phyloP scores from a whole-genome alignment of 2,797 vertebrate genomes.

The Telmatherina bonti region DNA sequence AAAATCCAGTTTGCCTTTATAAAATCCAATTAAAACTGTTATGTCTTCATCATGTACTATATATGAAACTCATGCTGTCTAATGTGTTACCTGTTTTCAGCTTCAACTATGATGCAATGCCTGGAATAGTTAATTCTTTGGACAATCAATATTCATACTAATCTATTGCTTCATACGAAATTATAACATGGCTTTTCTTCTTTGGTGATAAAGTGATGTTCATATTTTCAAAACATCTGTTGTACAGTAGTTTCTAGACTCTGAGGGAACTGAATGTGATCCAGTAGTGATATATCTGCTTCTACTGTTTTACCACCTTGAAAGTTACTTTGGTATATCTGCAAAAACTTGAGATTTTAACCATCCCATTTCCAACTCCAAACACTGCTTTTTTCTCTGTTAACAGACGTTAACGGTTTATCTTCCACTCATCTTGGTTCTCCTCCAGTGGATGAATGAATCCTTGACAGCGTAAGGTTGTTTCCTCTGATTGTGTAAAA shows the following conservation, averaged over 20 bases:
- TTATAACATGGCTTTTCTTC: background rate
- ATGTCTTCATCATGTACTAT: background rate
- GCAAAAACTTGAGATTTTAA: background rate
- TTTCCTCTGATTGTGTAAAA: slow-evolving; percentile 47
- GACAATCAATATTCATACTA: background rate
- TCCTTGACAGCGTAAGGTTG: slow-evolving; percentile 29
- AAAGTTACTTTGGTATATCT: background rate
- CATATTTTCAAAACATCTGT: background rate
- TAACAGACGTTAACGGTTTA: slow-evolving; percentile 9
- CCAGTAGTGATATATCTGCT: background rate
- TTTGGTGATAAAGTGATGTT: background rate
- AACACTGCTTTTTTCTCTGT: slow-evolving; percentile 11
- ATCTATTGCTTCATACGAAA: slow-evolving; percentile 1
- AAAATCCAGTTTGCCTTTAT: background rate
- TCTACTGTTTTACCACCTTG: background rate
- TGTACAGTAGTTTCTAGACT: background rate
- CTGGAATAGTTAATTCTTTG: slow-evolving; percentile 1
- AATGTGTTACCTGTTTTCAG: background rate
- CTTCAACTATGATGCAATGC: background rate
- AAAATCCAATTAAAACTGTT: background rate
- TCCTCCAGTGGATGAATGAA: slow-evolving; percentile 21
- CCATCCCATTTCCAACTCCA: slow-evolving; percentile 3
- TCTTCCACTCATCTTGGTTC: slow-evolving; percentile 16
- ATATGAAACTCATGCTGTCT: background rate
- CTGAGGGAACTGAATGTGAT: background rate